These are phyloP conservation scores for Platysteira castanea DNA, from an alignment of 2,113 vertebrate genomes.

Conservation along the genomic window DNA sequence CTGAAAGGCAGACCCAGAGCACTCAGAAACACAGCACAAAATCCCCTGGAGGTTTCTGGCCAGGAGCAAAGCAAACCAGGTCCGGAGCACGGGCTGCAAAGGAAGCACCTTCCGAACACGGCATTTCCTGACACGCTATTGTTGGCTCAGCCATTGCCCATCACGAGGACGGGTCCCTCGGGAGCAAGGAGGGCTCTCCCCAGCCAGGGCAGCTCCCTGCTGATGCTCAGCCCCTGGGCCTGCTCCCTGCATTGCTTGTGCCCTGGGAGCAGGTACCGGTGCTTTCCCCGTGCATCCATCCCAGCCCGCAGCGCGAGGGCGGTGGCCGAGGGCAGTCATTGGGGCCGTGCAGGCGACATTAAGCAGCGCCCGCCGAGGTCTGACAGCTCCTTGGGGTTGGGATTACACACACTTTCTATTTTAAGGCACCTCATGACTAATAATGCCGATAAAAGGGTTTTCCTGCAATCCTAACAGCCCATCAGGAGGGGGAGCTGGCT, in stretches of 20 bases:
- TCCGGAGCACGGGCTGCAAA: background rate
- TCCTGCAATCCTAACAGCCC: background rate
- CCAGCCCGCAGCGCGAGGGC: accelerated
- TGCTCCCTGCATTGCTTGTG: accelerated
- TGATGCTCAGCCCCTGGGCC: background rate
- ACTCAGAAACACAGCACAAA: background rate
- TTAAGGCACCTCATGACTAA: slow-evolving; percentile 19
- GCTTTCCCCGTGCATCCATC: background rate
- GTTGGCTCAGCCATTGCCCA: background rate
- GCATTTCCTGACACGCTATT: background rate
- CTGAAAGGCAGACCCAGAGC: background rate
- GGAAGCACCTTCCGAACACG: background rate
- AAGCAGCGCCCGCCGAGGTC: background rate
- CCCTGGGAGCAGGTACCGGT: accelerated
- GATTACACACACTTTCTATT: background rate
- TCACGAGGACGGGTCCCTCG: background rate
- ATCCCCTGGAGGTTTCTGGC: background rate
- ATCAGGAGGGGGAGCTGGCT: background rate
- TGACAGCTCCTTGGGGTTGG: background rate
- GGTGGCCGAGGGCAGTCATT: background rate
- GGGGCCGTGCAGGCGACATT: background rate
- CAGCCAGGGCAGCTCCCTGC: background rate
- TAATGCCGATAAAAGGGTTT: background rate
- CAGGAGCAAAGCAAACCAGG: background rate
- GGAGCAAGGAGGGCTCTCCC: background rate